Evolutionary conservation across 2,113 vertebrate genomes (phyloP).

Genomic region (Sisor rabdophorus): DNA sequence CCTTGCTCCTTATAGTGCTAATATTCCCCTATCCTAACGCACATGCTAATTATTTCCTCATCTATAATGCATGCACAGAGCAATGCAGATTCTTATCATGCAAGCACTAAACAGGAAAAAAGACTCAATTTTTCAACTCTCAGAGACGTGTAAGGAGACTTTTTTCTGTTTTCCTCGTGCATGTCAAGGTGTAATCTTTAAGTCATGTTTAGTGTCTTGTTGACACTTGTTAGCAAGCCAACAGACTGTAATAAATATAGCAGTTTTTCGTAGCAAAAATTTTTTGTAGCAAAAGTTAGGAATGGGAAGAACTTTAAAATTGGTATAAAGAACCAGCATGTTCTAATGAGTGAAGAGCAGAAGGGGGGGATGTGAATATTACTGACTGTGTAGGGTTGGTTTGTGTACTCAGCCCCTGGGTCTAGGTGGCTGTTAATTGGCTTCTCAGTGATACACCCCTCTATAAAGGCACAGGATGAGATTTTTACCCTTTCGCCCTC

Average conservation of each 20-base stretch:
- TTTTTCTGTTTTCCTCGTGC: slow-evolving; percentile 8
- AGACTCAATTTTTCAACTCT: slow-evolving; percentile 16
- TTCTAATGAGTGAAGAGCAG: background rate
- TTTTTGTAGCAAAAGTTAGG: background rate
- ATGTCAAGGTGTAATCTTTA: slow-evolving; percentile 12
- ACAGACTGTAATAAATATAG: background rate
- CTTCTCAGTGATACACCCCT: slow-evolving; percentile 47
- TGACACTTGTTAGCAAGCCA: slow-evolving; percentile 26
- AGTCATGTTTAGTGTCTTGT: slow-evolving; percentile 5
- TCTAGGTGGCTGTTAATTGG: slow-evolving; percentile 50
- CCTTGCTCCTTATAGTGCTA: slow-evolving; percentile 44
- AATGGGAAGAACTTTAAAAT: background rate
- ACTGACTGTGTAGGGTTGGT: slow-evolving; percentile 3
- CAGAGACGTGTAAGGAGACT: slow-evolving; percentile 6
- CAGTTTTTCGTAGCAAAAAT: background rate
- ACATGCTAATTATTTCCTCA: slow-evolving; percentile 51
- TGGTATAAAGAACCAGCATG: background rate
- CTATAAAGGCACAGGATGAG: slow-evolving; percentile 41
- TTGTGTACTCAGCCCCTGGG: slow-evolving; percentile 50
- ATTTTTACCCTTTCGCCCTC: slow-evolving; percentile 26
- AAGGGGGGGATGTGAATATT: background rate
- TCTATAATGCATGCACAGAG: slow-evolving; percentile 54
- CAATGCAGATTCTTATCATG: slow-evolving; percentile 35
- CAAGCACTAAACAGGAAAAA: slow-evolving; percentile 23
- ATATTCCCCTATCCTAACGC: slow-evolving; percentile 42